Conservation (phyloP, 2,797 vertebrate genomes). For the Peromyscus melanophrys region DNA sequence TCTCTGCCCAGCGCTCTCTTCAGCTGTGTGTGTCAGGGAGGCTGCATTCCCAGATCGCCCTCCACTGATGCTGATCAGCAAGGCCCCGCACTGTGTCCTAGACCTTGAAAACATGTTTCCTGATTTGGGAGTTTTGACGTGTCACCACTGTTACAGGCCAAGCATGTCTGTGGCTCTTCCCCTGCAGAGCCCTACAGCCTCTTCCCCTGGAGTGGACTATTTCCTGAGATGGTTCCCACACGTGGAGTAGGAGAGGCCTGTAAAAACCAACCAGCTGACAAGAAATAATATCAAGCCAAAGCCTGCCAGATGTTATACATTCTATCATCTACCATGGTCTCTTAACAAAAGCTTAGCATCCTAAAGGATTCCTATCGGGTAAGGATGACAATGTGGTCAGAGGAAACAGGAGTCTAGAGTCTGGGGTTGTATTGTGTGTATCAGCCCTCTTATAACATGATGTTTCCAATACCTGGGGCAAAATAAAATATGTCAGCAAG, state of each 20-base stretch:
- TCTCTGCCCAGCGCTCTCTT: constrained; percentile 77
- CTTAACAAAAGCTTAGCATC: constrained; percentile 40
- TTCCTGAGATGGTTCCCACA: background rate
- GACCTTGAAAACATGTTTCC: constrained; percentile 47
- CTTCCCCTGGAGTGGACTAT: background rate
- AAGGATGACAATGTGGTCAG: constrained; percentile 33
- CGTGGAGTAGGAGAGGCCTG: background rate
- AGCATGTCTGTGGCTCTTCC: background rate
- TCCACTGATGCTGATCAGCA: constrained; percentile 64
- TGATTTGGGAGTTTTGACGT: constrained; percentile 36
- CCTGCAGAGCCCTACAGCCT: rapidly evolving
- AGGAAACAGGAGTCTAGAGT: constrained; percentile 49
- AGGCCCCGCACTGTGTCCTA: constrained; percentile 60
- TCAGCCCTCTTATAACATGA: background rate
- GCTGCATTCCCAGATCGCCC: constrained; percentile 73
- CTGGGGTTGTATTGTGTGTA: background rate
- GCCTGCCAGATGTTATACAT: constrained; percentile 3
- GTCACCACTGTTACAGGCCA: background rate
- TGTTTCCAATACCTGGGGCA: constrained; percentile 26
- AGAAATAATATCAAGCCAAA: constrained; percentile 12
- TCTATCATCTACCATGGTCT: background rate
- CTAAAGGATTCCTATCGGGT: constrained; percentile 45
- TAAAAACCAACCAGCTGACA: background rate
- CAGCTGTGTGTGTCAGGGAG: constrained; percentile 65
- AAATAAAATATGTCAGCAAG: constrained; percentile 44